A percentile compares a stretch with the other conserved stretches of the same genome.
These are phyloP conservation scores for Blastobasis lacticolella DNA, from an alignment of 2,888 invertebrate species.

Conservation along the genomic window DNA sequence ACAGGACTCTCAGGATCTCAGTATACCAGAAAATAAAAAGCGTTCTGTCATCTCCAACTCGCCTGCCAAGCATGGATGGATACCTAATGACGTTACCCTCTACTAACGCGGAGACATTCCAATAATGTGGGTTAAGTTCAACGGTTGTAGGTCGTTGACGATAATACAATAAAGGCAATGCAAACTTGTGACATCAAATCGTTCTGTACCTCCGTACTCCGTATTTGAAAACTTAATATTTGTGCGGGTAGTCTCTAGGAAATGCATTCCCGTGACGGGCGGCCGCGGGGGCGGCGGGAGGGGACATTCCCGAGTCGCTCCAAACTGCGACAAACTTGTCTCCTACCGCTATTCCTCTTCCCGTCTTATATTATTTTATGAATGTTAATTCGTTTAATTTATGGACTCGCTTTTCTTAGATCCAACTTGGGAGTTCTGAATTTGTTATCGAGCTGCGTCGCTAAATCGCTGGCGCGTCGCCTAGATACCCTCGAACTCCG, in stretches of 20 bases:
- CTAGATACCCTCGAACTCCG: background rate
- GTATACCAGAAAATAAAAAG: too few species aligned
- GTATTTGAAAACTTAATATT: background rate
- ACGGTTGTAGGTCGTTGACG: background rate
- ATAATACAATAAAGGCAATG: background rate
- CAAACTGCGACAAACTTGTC: constrained; percentile 19
- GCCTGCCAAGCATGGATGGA: too few species aligned
- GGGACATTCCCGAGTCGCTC: constrained; percentile 14
- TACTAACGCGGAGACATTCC: too few species aligned
- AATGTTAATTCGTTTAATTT: constrained; percentile 6
- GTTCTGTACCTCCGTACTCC: too few species aligned
- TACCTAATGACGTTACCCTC: too few species aligned
- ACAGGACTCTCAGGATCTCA: too few species aligned
- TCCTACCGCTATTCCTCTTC: background rate
- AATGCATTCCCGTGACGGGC: background rate
- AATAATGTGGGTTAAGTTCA: too few species aligned
- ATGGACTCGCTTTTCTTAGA: background rate
- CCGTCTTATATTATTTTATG: background rate
- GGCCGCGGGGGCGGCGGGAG: constrained; percentile 3
- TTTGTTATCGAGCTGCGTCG: background rate
- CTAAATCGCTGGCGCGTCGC: background rate
- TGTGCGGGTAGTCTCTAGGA: background rate
- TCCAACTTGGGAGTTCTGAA: background rate
- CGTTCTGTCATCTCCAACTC: too few species aligned
- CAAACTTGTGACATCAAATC: background rate